These are phyloP conservation scores for Sceloporus undulatus DNA, from an alignment of 2,113 vertebrate species.

Conservation along the genomic window DNA sequence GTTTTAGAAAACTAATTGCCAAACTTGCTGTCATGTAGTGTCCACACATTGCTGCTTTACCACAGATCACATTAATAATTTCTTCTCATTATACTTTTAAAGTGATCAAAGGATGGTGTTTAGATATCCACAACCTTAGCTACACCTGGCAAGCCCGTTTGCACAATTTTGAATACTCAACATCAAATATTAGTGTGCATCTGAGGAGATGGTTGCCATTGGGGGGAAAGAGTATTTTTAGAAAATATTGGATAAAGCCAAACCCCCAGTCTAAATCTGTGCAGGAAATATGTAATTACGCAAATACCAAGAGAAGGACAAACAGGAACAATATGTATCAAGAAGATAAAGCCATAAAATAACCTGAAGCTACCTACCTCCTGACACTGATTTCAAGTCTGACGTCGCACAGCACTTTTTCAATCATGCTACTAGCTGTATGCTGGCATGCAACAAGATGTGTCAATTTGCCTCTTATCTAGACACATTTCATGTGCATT, in stretches of 20 bases:
- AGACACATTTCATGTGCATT: constrained; percentile 30
- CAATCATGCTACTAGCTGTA: constrained; percentile 15
- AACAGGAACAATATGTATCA: not conserved
- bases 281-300: not conserved
- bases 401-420: constrained; percentile 12
- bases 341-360: not conserved
- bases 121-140: not conserved
- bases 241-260: not conserved
- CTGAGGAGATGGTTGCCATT: not conserved
- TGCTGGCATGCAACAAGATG: constrained; percentile 23
- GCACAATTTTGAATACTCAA: not conserved
- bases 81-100: not conserved
- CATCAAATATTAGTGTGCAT: not conserved
- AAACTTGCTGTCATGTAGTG: too few relatives aligned
- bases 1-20: not conserved
- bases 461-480: constrained; percentile 39
- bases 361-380: not conserved
- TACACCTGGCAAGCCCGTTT: too few relatives aligned
- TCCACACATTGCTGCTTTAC: too few relatives aligned
- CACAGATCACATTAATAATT: not conserved
- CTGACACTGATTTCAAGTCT: not conserved
- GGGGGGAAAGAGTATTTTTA: not conserved
- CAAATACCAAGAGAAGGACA: not conserved
- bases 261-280: not conserved
- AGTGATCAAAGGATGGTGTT: not conserved